Evolutionary conservation across 2,797 vertebrate genomes (phyloP), one percentile per base, ranked within the genome.

Genomic region (Galagoides demidoff): DNA sequence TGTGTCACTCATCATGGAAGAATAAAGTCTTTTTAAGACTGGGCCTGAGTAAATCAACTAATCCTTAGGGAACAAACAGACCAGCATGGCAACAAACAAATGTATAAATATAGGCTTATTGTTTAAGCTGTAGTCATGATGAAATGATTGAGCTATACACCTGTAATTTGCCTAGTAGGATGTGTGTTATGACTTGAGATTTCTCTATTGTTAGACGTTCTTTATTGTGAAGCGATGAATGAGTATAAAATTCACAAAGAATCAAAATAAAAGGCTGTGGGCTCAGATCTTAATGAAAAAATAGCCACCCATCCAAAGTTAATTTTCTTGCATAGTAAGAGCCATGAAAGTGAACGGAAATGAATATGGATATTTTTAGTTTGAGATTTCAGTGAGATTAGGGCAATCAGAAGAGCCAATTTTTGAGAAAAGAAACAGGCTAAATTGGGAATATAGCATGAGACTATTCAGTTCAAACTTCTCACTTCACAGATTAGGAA

Each of bases 21-120:
- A 92, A 94, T 71, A 64, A 86, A 82, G 23, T 37, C 63, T 79
- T 77, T 77, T 59, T 34, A 94, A 90, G 82, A 87, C 29, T 64
- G 10, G 14, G 25, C 14, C 25, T 92, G 39, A 83, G 45, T 45
- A 82, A 91, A 89, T 55, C 22, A 59, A 45, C 14, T 82, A 68
- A 66, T 71, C 16, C 31, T 52, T 87, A 59, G 86, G 45, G 23
- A 78, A 23, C 39, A 66, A 27, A 86, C 9, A 71, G 19, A 84
- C 29, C 1, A n/a, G 55, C 49, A 82, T 6, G 7, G 39, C 49
- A 83, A 83, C 34, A 85, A 23, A 63, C 37, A 82, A 85, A 25
- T n/a, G 7, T 64, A 57, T 82, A 83, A 86, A 85, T 34, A 57
- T 5, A 43, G 2, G 20, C 64, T 77, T 52, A 57, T 22, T 77